Conservation (phyloP, 2,113 vertebrate genomes). For the Percina caprodes region DNA sequence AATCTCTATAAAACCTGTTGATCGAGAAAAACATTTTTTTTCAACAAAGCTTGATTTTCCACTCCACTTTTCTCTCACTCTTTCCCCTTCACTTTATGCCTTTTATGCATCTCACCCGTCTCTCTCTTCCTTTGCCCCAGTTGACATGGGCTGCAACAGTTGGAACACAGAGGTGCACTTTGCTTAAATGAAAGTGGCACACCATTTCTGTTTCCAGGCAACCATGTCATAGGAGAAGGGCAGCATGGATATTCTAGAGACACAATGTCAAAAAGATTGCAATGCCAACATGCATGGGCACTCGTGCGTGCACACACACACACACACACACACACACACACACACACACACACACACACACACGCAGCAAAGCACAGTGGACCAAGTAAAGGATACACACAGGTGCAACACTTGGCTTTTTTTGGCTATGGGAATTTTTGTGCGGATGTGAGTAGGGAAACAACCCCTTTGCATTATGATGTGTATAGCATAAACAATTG, state of each 20-base stretch:
- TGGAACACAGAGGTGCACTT: conserved; percentile 62
- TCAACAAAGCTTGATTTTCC: conserved; percentile 5
- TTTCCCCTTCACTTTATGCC: not conserved
- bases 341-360: conserved; percentile 8
- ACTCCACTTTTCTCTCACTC: conserved; percentile 11
- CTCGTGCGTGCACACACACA: not conserved
- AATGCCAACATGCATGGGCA: conserved; percentile 38
- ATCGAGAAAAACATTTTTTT: conserved; percentile 6
- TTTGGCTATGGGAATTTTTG: not conserved
- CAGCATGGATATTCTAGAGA: conserved; percentile 66
- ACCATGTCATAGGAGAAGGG: conserved; percentile 71
- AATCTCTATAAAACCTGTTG: conserved; percentile 51
- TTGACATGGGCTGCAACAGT: conserved; percentile 68
- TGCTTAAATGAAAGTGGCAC: conserved; percentile 72
- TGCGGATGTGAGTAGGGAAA: not conserved
- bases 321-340: conserved; percentile 11
- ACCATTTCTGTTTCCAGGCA: conserved; percentile 76
- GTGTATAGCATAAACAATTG: not conserved
- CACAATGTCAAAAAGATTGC: conserved; percentile 74
- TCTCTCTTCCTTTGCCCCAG: conserved; percentile 5
- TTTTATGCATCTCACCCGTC: not conserved
- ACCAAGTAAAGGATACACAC: conserved; percentile 23
- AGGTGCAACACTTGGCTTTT: conserved; percentile 13
- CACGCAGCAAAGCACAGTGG: not conserved
- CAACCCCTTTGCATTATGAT: not conserved